Base-by-base conservation (phyloP, 2,888 invertebrate genomes). In the Penaeus monodon region DNA sequence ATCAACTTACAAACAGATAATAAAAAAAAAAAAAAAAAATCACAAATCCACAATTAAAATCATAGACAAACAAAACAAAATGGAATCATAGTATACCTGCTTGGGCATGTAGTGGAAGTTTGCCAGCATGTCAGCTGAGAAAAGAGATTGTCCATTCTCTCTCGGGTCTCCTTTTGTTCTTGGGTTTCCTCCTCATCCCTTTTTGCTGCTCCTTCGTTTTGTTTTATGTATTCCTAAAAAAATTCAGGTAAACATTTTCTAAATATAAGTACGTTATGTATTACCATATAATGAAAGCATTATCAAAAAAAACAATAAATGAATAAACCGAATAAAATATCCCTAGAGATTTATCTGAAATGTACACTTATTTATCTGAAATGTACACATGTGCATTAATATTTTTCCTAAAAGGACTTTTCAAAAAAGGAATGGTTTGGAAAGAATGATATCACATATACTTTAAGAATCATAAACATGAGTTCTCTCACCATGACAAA, bases 31-130 rank as follows among this genome's bases (percentile, higher is more conserved):
- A 77, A 76, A n/a, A 44, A 8, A 38, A 38, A 76, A 38, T 24
- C 76, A 20, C 44, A n/a, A 22, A 38, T 76, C 33, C 0, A 17
- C 4, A 38, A 38, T 10, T 3, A 38, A 76, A 38, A 33, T 44
- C 17, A 76, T 38, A 38, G 38, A 38, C 27, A 38, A 65, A 33
- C 27, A 38, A 22, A 64, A 29, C 24, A 27, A 57, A 88, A 44
- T 22, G 66, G 44, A 17, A 63, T 20, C 7, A 29, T 74, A 14
- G 89, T 91, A 92, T 92, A 94, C 94, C 86, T 95, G 94, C 93
- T 96, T 97, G 0, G 99, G 99, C 76, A 98, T 98, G 91, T 96
- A 99, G 92, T 98, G 97, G 93, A 96, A 98, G 92, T 99, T 98
- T 0, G 96, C 96, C 24, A 99, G 93, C 0, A 98, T 97, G 93